These are phyloP conservation scores for Mola mola DNA, from an alignment of 2,113 vertebrate genomes.

Conservation along the genomic window DNA sequence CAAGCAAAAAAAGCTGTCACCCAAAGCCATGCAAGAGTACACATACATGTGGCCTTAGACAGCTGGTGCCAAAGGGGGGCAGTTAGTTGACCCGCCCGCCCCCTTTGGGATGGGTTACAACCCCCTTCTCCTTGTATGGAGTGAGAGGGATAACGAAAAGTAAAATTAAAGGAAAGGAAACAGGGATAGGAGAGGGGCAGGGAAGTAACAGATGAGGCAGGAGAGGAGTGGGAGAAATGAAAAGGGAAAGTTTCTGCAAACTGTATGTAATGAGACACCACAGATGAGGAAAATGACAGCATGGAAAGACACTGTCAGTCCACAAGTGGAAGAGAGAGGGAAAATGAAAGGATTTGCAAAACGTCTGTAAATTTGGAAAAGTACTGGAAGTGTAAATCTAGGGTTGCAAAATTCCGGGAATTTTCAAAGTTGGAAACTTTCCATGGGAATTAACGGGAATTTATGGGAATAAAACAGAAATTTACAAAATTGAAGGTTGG, in stretches of 20 bases:
- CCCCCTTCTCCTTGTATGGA: conserved; percentile 52
- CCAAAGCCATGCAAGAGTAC: conserved; percentile 31
- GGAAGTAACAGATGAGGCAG: conserved; percentile 30
- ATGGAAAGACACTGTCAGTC: conserved; percentile 70
- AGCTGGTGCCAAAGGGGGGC: conserved; percentile 71
- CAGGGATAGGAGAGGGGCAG: conserved; percentile 24
- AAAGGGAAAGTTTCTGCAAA: conserved; percentile 65
- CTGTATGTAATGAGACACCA: conserved; percentile 69
- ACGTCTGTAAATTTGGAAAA: conserved; percentile 23
- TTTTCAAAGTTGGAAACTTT: too few species aligned
- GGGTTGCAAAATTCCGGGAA: not conserved
- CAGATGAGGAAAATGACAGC: conserved; percentile 41
- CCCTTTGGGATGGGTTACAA: conserved; percentile 53
- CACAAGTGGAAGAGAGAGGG: not conserved
- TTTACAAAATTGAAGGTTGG: too few species aligned
- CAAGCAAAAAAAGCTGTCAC: conserved; percentile 26
- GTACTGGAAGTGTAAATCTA: conserved; percentile 22
- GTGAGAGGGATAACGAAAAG: conserved; percentile 45
- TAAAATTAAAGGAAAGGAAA: conserved; percentile 63
- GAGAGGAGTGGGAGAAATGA: conserved; percentile 44
- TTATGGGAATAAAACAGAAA: too few species aligned
- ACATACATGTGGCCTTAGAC: conserved; percentile 52
- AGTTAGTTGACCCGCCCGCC: conserved; percentile 66
- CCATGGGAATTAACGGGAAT: too few species aligned
- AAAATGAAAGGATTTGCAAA: conserved; percentile 38